Conservation (phyloP, 2,888 invertebrate genomes). For the Drosophila longiperda region DNA sequence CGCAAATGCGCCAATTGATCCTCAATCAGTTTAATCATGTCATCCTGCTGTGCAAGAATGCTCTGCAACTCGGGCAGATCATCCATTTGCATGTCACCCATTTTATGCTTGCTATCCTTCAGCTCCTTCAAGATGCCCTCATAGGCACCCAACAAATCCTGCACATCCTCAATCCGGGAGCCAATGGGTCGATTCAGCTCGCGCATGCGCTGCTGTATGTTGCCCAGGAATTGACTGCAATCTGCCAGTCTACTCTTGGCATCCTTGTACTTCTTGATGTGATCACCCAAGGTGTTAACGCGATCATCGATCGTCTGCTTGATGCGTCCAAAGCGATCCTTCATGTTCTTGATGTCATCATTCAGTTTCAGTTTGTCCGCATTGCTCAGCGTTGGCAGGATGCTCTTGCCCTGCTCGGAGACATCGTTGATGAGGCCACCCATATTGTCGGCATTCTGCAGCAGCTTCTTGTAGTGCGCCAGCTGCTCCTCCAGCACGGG, state of each 20-base stretch:
- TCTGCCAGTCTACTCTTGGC: constrained; percentile 92
- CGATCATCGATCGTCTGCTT: constrained; percentile 91
- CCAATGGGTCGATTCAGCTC: constrained; percentile 94
- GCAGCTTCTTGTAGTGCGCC: constrained; percentile 92
- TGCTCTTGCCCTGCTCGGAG: constrained; percentile 91
- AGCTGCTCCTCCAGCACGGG: constrained; percentile 94
- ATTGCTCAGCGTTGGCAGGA: constrained; percentile 92
- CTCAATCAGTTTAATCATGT: constrained; percentile 93
- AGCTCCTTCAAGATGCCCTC: constrained; percentile 91
- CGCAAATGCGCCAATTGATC: constrained; percentile 93
- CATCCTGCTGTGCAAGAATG: constrained; percentile 92
- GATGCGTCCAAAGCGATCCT: constrained; percentile 91
- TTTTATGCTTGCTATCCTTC: constrained; percentile 91
- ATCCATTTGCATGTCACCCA: constrained; percentile 91
- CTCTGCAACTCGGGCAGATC: constrained; percentile 92
- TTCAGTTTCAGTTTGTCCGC: constrained; percentile 93
- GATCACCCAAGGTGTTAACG: constrained; percentile 89
- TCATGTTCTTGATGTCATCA: constrained; percentile 91
- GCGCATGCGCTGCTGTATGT: constrained; percentile 93
- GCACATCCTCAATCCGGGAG: constrained; percentile 94
- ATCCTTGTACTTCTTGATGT: constrained; percentile 92
- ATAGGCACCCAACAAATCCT: constrained; percentile 91
- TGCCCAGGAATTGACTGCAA: constrained; percentile 91
- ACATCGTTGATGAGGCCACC: constrained; percentile 91
- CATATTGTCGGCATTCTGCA: constrained; percentile 90